Base-by-base conservation (phyloP, 2,797 vertebrate species). In the Acrossocheilus wenchowensis region DNA sequence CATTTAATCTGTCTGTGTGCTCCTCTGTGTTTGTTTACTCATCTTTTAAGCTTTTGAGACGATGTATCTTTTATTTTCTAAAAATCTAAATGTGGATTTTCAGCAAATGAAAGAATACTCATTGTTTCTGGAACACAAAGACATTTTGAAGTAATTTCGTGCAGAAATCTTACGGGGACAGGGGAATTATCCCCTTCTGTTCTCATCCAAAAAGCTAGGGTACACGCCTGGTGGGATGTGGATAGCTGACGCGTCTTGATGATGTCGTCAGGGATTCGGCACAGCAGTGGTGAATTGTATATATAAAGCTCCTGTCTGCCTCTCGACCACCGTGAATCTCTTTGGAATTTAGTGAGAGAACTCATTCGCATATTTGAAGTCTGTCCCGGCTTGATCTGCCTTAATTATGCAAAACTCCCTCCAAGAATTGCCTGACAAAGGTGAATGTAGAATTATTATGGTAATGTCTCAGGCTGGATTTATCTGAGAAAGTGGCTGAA, bases 401-500 rank as follows among this genome's bases (percentile, higher is more conserved):
- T n/a, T 68, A 85, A 83, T 83, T 86, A 86, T 83, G 78, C 71
- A 60, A 71, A 84, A 78, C 17, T 50, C 52, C 78, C 75, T 45
- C 6, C 39, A 75, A 84, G 68, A 87, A 71, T 36, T 83, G 48
- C 60, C 62, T 73, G 71, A 52, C 81, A 64, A 57, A 84, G n/a
- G 54, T 39, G 60, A 85, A 90, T 83, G 68, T 77, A 43, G 23
- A 81, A 86, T 66, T 69, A 89, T 87, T 86, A 83, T 62, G 85
- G 74, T 81, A 86, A 85, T 89, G 17, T 54, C 43, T 34, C 39
- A 39, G 48, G 21, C 30, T 69, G 57, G 43, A 68, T 78, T 82
- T 52, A 30, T 72, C 45, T 23, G n/a, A 72, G 72, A 43, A 41
- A 75, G 21, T 66, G 17, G 66, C 50, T 82, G n/a, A 85, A 80